Evolutionary conservation across 35 echinoderm and acorn worm genomes (phyloP).

Genomic region (Diadema setosum): DNA sequence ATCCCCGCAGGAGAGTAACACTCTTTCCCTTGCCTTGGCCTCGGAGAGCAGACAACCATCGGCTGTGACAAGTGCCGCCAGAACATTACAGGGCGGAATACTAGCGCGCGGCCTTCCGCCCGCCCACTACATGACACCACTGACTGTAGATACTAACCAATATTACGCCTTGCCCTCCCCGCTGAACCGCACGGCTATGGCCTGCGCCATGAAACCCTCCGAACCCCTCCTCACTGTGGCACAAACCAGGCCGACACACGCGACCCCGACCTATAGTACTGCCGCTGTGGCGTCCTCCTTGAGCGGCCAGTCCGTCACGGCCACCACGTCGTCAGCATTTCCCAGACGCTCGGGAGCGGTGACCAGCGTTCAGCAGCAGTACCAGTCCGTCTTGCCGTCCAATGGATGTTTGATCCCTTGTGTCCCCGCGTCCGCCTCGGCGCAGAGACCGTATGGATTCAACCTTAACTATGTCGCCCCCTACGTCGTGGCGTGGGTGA

Average conservation of each 20-base stretch:
- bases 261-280: neutral
- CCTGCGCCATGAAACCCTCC: neutral
- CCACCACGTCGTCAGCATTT: neutral
- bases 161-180: slow-evolving; percentile 69
- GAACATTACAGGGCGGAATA: neutral
- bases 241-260: slow-evolving; percentile 25
- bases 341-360: neutral
- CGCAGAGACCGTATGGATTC: slow-evolving; percentile 34
- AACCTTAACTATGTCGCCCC: slow-evolving; percentile 75
- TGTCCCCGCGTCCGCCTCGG: neutral
- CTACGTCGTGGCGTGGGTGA: slow-evolving; percentile 60
- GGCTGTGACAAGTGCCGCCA: neutral
- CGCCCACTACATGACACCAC: slow-evolving; percentile 38
- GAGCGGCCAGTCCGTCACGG: neutral
- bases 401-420: neutral
- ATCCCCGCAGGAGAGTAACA: slow-evolving; percentile 25
- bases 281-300: neutral
- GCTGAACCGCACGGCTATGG: neutral
- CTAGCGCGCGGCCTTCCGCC: neutral
- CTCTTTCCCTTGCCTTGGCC: neutral
- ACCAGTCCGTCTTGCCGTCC: neutral
- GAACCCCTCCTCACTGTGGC: slow-evolving; percentile 47
- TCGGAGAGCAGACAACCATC: neutral
- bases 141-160: slow-evolving; percentile 70
- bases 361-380: neutral